These are phyloP conservation scores for Pygathrix nemaeus DNA, from an alignment of 2,113 vertebrate species.

Conservation along the genomic window DNA sequence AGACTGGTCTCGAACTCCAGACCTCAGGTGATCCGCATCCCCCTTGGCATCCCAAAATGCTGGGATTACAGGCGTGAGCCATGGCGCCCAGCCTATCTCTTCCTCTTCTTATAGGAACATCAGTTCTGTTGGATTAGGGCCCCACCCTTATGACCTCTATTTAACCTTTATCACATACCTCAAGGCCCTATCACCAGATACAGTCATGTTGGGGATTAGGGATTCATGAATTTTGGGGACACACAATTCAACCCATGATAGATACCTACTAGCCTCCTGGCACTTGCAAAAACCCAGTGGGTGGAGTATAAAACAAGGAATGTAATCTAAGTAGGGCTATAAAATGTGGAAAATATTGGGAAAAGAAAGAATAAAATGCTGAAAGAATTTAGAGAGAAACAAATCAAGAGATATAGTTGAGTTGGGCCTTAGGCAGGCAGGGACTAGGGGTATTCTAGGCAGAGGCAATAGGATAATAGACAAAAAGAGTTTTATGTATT, in stretches of 20 bases:
- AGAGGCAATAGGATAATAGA: background rate
- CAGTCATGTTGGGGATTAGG: background rate
- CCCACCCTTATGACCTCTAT: background rate
- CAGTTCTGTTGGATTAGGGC: background rate
- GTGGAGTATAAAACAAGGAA: background rate
- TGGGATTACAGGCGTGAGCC: too few species aligned
- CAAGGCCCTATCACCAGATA: background rate
- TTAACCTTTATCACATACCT: background rate
- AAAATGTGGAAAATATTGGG: background rate
- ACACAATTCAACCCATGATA: background rate
- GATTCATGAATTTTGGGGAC: background rate
- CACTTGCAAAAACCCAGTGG: background rate
- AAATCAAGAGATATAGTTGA: constrained; percentile 19
- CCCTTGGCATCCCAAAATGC: too few species aligned
- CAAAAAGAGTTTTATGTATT: background rate
- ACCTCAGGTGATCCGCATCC: too few species aligned
- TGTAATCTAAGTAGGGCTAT: background rate
- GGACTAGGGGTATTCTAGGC: background rate
- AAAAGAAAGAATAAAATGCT: background rate
- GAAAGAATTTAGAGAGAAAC: background rate
- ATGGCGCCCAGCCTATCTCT: background rate
- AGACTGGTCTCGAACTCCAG: too few species aligned
- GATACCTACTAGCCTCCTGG: background rate
- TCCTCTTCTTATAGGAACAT: background rate
- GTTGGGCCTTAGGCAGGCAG: background rate